Conservation (phyloP, 2,797 vertebrate genomes). For the Echeneis naucrates region DNA sequence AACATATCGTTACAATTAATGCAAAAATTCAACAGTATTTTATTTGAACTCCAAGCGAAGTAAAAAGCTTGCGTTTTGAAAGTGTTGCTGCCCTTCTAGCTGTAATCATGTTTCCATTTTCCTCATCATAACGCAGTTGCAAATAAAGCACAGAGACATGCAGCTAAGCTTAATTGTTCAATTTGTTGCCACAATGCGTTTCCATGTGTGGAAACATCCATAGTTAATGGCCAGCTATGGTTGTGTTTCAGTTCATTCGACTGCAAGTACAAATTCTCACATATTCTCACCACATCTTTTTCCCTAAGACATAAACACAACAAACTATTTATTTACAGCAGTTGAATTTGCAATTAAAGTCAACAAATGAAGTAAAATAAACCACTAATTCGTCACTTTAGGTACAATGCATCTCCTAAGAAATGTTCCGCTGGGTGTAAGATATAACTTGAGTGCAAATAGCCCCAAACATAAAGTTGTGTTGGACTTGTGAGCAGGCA, state of each 20-base stretch:
- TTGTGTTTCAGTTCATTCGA: slow-evolving; percentile 24
- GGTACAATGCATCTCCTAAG: not conserved
- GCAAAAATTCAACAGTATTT: slow-evolving; percentile 43
- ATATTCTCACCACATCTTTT: not conserved
- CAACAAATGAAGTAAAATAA: not conserved
- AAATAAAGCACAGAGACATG: slow-evolving; percentile 42
- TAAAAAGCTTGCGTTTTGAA: slow-evolving; percentile 56
- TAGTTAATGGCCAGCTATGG: slow-evolving; percentile 26
- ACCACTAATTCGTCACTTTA: not conserved
- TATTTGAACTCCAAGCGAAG: slow-evolving; percentile 59
- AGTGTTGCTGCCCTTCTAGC: slow-evolving; percentile 43
- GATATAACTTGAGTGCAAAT: not conserved
- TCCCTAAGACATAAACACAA: not conserved
- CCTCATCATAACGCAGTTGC: slow-evolving; percentile 42
- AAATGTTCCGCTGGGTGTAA: slow-evolving; percentile 1
- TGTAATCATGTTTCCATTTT: slow-evolving; percentile 39
- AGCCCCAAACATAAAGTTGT: slow-evolving; percentile 1
- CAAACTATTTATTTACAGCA: not conserved
- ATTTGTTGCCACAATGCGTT: slow-evolving; percentile 41
- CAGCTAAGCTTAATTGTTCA: slow-evolving; percentile 54
- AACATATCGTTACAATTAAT: slow-evolving; percentile 49
- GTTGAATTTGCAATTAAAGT: not conserved
- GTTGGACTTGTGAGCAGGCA: slow-evolving; percentile 19
- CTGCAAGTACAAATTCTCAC: slow-evolving; percentile 6
- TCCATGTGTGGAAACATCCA: slow-evolving; percentile 41